Evolutionary conservation across 2,113 vertebrate genomes (phyloP).

Genomic region (Talpa occidentalis): DNA sequence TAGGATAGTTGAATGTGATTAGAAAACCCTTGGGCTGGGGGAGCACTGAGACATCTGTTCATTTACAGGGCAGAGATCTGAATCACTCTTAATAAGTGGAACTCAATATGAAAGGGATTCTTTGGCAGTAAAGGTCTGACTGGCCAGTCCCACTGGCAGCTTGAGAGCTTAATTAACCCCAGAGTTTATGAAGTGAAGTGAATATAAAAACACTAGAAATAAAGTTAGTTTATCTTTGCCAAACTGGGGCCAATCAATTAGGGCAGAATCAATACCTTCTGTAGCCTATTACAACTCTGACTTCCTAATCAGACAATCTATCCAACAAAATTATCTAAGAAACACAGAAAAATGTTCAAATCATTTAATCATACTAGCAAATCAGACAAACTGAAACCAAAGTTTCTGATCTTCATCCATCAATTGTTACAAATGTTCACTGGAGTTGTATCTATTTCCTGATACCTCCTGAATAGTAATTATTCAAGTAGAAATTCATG

Average conservation of each 20-base stretch:
- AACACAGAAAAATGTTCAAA: slow-evolving; percentile 50
- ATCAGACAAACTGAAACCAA: slow-evolving; percentile 53
- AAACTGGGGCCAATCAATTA: not conserved
- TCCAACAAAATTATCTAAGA: slow-evolving; percentile 18
- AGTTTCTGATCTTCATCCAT: slow-evolving; percentile 54
- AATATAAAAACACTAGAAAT: slow-evolving; percentile 73
- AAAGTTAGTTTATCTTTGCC: slow-evolving; percentile 67
- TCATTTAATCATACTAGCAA: slow-evolving; percentile 53
- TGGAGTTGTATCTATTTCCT: slow-evolving; percentile 41
- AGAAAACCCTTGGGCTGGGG: slow-evolving; percentile 53
- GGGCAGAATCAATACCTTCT: slow-evolving; percentile 37
- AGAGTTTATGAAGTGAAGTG: slow-evolving; percentile 45
- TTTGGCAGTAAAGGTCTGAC: slow-evolving; percentile 70
- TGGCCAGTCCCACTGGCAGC: slow-evolving; percentile 49
- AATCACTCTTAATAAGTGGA: slow-evolving; percentile 32
- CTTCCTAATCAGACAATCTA: slow-evolving; percentile 22
- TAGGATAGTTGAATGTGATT: slow-evolving; percentile 54
- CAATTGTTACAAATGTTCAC: slow-evolving; percentile 49
- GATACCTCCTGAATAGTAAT: slow-evolving; percentile 56
- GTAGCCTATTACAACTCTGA: slow-evolving; percentile 34
- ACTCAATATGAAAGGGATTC: slow-evolving; percentile 29
- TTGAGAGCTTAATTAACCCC: slow-evolving; percentile 61
- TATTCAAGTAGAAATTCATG: slow-evolving; percentile 71
- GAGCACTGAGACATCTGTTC: slow-evolving; percentile 35
- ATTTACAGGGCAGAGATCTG: slow-evolving; percentile 5